These are phyloP conservation scores for Harmothoe impar DNA, from an alignment of 2,888 invertebrate genomes.

Conservation along the genomic window DNA sequence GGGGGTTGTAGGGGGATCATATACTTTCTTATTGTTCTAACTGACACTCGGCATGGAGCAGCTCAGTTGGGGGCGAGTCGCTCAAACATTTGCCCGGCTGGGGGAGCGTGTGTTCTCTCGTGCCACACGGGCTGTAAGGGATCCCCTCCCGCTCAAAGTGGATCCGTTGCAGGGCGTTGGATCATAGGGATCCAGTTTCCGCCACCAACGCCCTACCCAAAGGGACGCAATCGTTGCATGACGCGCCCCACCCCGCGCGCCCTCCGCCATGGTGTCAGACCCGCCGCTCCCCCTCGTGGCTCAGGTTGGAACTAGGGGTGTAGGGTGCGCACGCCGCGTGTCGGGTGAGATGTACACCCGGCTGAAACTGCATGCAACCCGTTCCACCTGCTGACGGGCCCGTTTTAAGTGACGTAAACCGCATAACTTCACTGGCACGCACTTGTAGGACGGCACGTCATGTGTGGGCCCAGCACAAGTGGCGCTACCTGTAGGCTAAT, in stretches of 20 bases:
- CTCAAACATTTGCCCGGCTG: not conserved
- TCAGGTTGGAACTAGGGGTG: conserved; percentile 46
- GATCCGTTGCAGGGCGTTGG: conserved; percentile 7
- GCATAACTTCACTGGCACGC: conserved; percentile 46
- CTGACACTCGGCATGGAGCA: not conserved
- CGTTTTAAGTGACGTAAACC: conserved; percentile 35
- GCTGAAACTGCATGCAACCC: conserved; percentile 45
- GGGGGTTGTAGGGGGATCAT: not conserved
- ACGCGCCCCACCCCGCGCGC: not conserved
- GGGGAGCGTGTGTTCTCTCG: conserved; percentile 22
- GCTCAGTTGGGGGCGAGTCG: not conserved
- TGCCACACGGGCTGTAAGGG: not conserved
- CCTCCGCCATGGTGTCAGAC: not conserved
- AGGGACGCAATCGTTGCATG: conserved; percentile 43
- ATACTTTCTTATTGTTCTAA: conserved; percentile 39
- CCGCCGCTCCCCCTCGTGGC: conserved; percentile 42
- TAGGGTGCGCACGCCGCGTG: conserved; percentile 17
- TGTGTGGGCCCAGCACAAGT: not conserved
- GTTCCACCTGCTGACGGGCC: conserved; percentile 21
- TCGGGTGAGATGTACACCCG: conserved; percentile 33
- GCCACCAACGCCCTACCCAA: not conserved
- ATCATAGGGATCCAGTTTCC: not conserved
- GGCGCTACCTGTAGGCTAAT: not conserved
- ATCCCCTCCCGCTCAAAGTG: not conserved
- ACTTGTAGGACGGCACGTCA: not conserved